phyloP scores from a whole-genome alignment of 1,140 invertebrate genomes.

The Drosophila punjabiensis region DNA sequence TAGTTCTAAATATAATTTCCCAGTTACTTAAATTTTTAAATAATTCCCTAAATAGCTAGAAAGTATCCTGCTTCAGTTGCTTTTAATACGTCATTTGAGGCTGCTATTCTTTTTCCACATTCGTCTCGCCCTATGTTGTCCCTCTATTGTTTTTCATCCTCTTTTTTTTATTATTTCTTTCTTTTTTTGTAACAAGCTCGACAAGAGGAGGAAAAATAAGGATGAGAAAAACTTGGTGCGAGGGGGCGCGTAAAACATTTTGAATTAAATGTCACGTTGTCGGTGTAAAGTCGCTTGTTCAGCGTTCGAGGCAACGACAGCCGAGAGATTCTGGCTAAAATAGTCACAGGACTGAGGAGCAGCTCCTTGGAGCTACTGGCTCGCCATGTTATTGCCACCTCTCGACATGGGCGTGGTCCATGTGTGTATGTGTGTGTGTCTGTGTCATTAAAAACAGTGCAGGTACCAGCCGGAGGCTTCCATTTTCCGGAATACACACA shows the following conservation, averaged over 20 bases:
- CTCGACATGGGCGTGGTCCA: slow-evolving; percentile 45
- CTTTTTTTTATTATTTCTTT: slow-evolving; percentile 5
- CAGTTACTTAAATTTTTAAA: background rate
- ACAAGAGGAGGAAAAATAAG: background rate
- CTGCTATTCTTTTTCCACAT: slow-evolving; percentile 14
- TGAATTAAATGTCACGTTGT: slow-evolving; percentile 77
- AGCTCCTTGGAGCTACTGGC: slow-evolving; percentile 6
- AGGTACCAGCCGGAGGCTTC: slow-evolving; percentile 41
- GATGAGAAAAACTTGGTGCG: background rate
- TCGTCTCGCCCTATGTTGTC: slow-evolving; percentile 14
- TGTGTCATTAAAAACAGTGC: slow-evolving; percentile 62
- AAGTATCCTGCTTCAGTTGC: background rate
- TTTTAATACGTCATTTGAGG: slow-evolving; percentile 12
- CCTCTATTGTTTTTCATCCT: slow-evolving; percentile 1
- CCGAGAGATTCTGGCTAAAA: slow-evolving; percentile 41
- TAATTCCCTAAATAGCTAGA: background rate
- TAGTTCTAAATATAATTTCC: background rate
- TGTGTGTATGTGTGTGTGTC: slow-evolving; percentile 21
- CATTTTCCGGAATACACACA: slow-evolving; percentile 16
- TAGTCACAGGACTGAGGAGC: slow-evolving; percentile 41
- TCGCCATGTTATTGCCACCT: slow-evolving; percentile 39
- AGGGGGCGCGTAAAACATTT: slow-evolving; percentile 54
- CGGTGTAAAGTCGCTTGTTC: slow-evolving; percentile 71
- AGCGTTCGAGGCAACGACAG: slow-evolving; percentile 50
- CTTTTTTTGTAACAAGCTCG: slow-evolving; percentile 13